Base-by-base conservation (phyloP, 1,140 invertebrate species). In the Cryptotermes secundus region DNA sequence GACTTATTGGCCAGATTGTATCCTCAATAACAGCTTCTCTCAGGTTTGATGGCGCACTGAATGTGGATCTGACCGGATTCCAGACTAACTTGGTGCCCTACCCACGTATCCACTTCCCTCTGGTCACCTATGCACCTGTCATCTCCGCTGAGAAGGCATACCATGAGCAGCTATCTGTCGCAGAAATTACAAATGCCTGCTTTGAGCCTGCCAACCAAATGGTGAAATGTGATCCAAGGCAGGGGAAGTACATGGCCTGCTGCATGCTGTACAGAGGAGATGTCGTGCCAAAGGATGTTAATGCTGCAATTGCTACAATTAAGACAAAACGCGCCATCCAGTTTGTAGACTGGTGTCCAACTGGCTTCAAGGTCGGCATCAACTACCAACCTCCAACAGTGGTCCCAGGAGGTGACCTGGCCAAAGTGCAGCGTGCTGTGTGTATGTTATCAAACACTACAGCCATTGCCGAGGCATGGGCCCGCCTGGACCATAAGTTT, bases 261-360 rank as follows among this genome's bases (percentile, higher is more conserved):
- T 94, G 95, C 92, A 94, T 96, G 92, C 89, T 96, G 88, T 96
- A 95, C 90, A 87, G 92, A 35, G 92, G 92, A 10, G 92, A 92
- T 87, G 91, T 92, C 26, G 91, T 88, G 3, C 90, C 93, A 0
- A 94, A 94, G 87, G 93, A 94, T 85, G 95, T 96, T 24, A 96
- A 96, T 88, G 94, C 95, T 19, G 94, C 95, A 53, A 97, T 97
- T 90, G 95, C 95, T 12, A 94, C 94, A 87, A 95, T 96, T 90
- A 96, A 97, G 91, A 95, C 95, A 86, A 96, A 96, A 90, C 92
- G 94, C 83, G 94, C 94, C 86, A 96, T 97, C 87, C 95, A 96
- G 90, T 97, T 97, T 89, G 96, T 97, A 34, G 96, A 97, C 90
- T 96, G 96, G 96, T 97, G 96, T 90, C 96, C 96, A 80, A 97